Percentiles rank a stretch among this genome's conserved stretches.
Evolutionary conservation across 2,888 invertebrate genomes (phyloP).

Genomic region (Cyclophora punctaria): DNA sequence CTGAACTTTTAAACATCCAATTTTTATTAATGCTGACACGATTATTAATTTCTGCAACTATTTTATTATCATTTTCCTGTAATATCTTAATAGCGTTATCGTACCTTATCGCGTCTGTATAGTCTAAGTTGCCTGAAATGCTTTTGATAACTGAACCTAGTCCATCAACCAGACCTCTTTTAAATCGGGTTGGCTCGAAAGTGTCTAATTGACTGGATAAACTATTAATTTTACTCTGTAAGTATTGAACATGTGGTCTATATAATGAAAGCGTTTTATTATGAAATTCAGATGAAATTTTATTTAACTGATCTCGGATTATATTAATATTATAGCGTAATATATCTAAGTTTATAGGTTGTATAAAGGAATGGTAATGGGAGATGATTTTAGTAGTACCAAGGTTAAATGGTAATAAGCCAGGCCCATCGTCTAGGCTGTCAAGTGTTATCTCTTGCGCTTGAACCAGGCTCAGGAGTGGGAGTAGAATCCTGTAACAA

Average conservation of each 20-base stretch:
- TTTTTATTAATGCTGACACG: conserved; percentile 19
- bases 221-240: not conserved
- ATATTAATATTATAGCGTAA: not conserved
- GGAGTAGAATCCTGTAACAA: conserved; percentile 21
- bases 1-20: conserved; percentile 8
- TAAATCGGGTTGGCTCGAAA: conserved; percentile 1
- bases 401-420: conserved; percentile 14
- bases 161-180: conserved; percentile 9
- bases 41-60: conserved; percentile 15
- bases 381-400: not conserved
- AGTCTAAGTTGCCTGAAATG: conserved; percentile 8
- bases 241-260: not conserved
- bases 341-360: conserved; percentile 2
- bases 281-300: not conserved
- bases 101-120: conserved; percentile 18
- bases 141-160: conserved; percentile 9
- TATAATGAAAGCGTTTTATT: not conserved
- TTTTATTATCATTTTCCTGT: conserved; percentile 14
- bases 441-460: conserved; percentile 9
- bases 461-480: not conserved
- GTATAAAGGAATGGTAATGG: not conserved
- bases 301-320: not conserved
- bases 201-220: not conserved
- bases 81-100: conserved; percentile 17
- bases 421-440: conserved; percentile 12